These are phyloP conservation scores for Sisor rabdophorus DNA, from an alignment of 2,113 vertebrate genomes.

Conservation along the genomic window DNA sequence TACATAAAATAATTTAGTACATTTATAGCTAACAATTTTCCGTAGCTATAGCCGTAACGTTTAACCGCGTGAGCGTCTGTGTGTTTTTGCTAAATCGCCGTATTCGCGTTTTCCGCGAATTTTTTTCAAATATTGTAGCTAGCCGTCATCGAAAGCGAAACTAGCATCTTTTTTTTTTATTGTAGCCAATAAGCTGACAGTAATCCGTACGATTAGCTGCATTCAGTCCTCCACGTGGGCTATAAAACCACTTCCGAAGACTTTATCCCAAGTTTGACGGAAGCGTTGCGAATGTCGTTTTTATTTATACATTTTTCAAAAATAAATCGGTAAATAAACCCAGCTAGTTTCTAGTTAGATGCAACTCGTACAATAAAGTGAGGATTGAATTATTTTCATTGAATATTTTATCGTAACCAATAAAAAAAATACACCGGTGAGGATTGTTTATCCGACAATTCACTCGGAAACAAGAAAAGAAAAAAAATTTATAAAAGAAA, in stretches of 20 bases:
- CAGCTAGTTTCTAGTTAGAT: not conserved
- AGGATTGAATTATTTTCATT: not conserved
- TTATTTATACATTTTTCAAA: too few species aligned
- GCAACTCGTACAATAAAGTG: not conserved
- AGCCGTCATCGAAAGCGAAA: not conserved
- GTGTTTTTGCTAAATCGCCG: not conserved
- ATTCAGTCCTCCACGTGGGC: too few species aligned
- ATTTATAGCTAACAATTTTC: not conserved
- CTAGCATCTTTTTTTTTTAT: not conserved
- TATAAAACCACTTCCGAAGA: too few species aligned
- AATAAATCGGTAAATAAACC: too few species aligned
- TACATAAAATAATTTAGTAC: not conserved
- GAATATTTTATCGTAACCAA: too few species aligned
- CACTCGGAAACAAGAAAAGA: not conserved
- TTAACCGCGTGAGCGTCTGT: not conserved
- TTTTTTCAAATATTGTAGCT: not conserved
- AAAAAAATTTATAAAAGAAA: not conserved
- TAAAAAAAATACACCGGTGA: not conserved
- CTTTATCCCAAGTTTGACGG: too few species aligned
- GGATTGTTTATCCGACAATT: too few species aligned
- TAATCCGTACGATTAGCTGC: not conserved
- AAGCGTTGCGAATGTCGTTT: too few species aligned
- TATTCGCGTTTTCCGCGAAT: not conserved
- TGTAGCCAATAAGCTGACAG: too few species aligned
- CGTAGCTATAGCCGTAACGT: not conserved